Evolutionary conservation across 2,797 vertebrate species (phyloP), one percentile per base, ranked within the genome.

Genomic region (Phoebastria nigripes): DNA sequence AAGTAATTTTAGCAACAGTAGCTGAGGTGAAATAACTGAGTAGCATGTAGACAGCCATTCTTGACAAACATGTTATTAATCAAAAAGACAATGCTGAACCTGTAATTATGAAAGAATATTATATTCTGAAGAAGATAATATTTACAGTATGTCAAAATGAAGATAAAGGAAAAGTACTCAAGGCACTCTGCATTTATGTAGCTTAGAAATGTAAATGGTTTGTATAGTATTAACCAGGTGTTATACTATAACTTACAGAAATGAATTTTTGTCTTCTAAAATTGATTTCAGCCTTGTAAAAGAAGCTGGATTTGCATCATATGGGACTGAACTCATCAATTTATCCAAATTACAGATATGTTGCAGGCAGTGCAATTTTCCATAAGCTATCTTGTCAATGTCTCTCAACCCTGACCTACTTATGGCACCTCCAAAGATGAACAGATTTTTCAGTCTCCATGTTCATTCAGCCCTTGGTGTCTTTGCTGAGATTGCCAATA

Each of bases 41-140:
- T 87, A 70, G 26, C 69, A 89, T 51, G 21, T 61, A 90, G 49
- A 85, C 56, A 78, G 7, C 19, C 44, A 29, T 77, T 89, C 79
- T 71, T 81, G 14, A 95, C 55, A 93, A 95, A 96, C 26, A 90
- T 51, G 52, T 9, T 94, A 84, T 93, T 97, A 94, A 71, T 94
- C 55, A 86, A 66, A 91, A 94, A 95, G 52, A 83, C 54, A 96
- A 69, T 69, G 42, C 6, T 73, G 8, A 54, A 89, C 20, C 58
- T 93, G 37, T 61, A 97, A 90, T 89, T 91, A 88, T 82, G 61
- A 94, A 94, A 80, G 29, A 90, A 91, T 91, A 91, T 29, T 65
- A 20, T 52, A 46, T 82, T 94, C 54, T 91, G 37, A 89, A 74
- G 37, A 51, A 92, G 59, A 15, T 59, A 59, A 79, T 93, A 91